Evolutionary conservation across 1,140 invertebrate species (phyloP), one percentile per base, ranked within the genome.

Genomic region (Himalopsyche phryganea): DNA sequence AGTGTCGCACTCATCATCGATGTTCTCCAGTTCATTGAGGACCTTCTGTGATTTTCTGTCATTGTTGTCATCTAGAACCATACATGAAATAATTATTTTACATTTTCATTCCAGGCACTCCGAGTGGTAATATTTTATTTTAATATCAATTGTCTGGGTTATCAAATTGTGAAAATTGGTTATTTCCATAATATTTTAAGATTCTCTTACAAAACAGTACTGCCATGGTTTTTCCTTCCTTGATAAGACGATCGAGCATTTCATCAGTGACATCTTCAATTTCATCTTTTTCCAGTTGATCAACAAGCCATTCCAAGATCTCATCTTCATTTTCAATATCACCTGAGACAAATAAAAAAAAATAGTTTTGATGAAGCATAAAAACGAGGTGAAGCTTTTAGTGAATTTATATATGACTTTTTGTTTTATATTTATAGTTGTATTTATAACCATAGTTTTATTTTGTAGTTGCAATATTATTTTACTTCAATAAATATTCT

Each of bases 181-280:
- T n/a, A n/a, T n/a, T n/a, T n/a, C n/a, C n/a, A n/a, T n/a, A n/a
- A n/a, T n/a, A n/a, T n/a, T n/a, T n/a, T n/a, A n/a, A n/a, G n/a
- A n/a, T n/a, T n/a, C n/a, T 82, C 87, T 86, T 85, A 96, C 93
- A 96, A 72, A 96, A 96, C 36, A 96, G 79, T 55, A 95, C 93
- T 49, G 92, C 92, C 58, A 96, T 80, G 58, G 88, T 91, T 74
- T 92, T 91, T 50, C 90, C 87, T 69, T 94, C 90, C 67, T 90
- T 90, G 51, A 96, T 87, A 45, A 96, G 81, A 68, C 87, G 85
- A 67, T 95, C 92, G 47, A 96, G 80, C 90, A 95, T 94, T 78
- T 94, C 91, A 74, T 94, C 92, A 38, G 91, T 94, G 32, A 96
- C 87, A 77, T 96, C 92, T 80, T 96, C 93, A 66, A 96, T 96